phyloP scores from a whole-genome alignment of 2,113 vertebrate species.

The Parus major region DNA sequence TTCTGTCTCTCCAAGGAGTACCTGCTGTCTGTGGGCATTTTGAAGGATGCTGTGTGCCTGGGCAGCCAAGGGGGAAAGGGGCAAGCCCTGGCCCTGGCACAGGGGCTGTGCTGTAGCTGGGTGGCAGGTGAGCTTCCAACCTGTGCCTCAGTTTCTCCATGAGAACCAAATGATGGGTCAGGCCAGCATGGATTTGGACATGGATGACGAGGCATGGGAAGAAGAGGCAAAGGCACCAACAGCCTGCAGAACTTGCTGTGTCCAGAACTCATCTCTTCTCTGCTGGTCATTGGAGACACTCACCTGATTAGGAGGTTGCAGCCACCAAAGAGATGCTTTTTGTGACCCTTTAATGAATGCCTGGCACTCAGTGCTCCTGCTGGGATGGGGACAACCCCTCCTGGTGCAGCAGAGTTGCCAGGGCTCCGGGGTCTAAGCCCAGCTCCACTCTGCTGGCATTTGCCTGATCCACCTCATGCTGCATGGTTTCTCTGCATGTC shows the following conservation, averaged over 20 bases:
- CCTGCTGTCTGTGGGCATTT: neutral
- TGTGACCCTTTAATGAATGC: neutral
- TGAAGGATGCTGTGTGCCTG: neutral
- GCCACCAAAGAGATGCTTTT: neutral
- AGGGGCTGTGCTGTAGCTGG: neutral
- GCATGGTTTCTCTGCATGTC: neutral
- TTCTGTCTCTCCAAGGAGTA: neutral
- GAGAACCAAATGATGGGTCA: neutral
- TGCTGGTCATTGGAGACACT: neutral
- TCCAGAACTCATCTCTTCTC: neutral
- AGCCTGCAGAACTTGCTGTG: neutral
- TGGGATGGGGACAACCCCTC: neutral
- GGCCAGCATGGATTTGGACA: neutral
- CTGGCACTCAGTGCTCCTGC: neutral
- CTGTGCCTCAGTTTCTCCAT: neutral
- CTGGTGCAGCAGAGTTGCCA: neutral
- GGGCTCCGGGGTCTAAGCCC: neutral
- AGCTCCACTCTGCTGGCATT: accelerated
- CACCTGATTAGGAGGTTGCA: neutral
- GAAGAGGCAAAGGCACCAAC: neutral
- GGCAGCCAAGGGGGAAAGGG: neutral
- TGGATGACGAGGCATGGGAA: accelerated
- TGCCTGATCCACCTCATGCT: neutral
- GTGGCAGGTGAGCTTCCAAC: neutral
- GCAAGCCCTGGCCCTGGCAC: accelerated